phyloP scores from a whole-genome alignment of 2,888 invertebrate genomes.

The Drosophila rubida region DNA sequence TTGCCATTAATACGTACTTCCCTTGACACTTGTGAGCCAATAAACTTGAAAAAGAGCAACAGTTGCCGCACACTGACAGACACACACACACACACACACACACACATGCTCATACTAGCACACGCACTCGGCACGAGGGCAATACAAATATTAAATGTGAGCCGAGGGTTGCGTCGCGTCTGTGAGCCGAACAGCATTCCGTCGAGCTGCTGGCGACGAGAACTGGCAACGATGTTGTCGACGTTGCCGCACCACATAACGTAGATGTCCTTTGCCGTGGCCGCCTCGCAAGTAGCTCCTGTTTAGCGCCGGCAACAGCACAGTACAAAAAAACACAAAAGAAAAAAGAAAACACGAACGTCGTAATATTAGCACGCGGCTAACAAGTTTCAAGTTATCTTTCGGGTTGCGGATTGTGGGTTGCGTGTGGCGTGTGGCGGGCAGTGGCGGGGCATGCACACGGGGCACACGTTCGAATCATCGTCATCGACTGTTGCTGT shows the following conservation, averaged over 20 bases:
- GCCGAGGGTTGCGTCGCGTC: conserved; percentile 44
- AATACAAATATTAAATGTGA: conserved; percentile 4
- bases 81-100: conserved; percentile 30
- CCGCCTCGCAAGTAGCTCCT: conserved; percentile 55
- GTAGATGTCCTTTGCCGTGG: conserved; percentile 79
- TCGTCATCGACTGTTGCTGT: conserved; percentile 44
- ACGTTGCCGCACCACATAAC: conserved; percentile 67
- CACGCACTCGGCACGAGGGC: neutral
- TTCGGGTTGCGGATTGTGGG: neutral
- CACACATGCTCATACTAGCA: neutral
- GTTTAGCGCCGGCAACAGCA: conserved; percentile 56
- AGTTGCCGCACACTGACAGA: conserved; percentile 74
- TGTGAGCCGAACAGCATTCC: conserved; percentile 36
- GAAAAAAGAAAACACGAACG: neutral
- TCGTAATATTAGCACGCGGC: conserved; percentile 30
- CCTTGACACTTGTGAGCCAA: conserved; percentile 80
- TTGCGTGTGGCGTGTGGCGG: conserved; percentile 4
- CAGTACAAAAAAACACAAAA: neutral
- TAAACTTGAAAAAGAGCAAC: conserved; percentile 83
- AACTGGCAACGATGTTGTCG: conserved; percentile 22
- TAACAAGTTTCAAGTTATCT: conserved; percentile 7
- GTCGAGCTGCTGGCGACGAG: conserved; percentile 10
- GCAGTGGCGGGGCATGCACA: neutral
- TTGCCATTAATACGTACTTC: conserved; percentile 78
- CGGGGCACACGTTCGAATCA: conserved; percentile 16